phyloP scores from a whole-genome alignment of 2,113 vertebrate species.

The Uria aalge region DNA sequence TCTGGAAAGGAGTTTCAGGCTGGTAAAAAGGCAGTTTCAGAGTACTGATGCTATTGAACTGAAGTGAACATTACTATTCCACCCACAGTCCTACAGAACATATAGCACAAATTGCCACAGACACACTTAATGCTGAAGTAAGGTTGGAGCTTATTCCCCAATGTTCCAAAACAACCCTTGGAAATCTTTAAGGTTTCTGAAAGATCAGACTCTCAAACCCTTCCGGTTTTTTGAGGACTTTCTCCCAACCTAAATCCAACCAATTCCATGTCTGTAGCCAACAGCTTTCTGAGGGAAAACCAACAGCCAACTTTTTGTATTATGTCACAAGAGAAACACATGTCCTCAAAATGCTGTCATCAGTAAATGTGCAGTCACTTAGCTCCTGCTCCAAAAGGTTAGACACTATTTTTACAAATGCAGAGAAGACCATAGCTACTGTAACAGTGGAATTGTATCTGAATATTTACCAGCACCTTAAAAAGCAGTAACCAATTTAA shows the following conservation, averaged over 20 bases:
- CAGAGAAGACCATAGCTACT: neutral
- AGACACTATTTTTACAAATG: neutral
- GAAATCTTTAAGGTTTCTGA: neutral
- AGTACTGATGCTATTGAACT: neutral
- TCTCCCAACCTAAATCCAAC: neutral
- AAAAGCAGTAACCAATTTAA: conserved; percentile 5
- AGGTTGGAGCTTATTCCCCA: neutral
- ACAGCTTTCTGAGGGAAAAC: neutral
- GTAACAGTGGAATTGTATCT: neutral
- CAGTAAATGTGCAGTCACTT: neutral
- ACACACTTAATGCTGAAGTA: neutral
- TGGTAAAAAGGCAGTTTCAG: neutral
- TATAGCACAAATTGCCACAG: neutral
- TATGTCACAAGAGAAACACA: neutral
- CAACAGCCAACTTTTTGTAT: neutral
- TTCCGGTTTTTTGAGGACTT: neutral
- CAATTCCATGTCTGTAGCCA: neutral
- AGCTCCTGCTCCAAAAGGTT: neutral
- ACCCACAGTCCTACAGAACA: neutral
- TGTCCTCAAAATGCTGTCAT: neutral
- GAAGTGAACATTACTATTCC: neutral
- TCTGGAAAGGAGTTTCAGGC: neutral
- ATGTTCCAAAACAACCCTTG: neutral
- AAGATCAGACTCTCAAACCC: neutral
- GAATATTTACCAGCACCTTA: neutral